A percentile compares a stretch with the other conserved stretches of the same genome.
These are phyloP conservation scores for Epicauta chinensis DNA, from an alignment of 1,140 invertebrate species.

Conservation along the genomic window DNA sequence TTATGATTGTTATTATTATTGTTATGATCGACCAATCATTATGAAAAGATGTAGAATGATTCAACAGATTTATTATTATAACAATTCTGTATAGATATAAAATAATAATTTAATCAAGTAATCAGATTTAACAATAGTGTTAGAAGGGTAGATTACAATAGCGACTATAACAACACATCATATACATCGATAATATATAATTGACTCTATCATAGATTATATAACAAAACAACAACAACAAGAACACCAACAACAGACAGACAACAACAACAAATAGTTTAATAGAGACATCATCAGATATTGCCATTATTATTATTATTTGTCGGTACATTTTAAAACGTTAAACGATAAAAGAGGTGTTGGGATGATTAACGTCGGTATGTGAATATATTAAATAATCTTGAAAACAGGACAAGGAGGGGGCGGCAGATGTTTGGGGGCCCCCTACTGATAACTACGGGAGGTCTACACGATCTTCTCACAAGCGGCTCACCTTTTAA, in stretches of 20 bases:
- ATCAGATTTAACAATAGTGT: conserved; percentile 7
- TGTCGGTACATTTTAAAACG: conserved; percentile 14
- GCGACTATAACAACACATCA: conserved; percentile 14
- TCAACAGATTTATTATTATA: too few species aligned
- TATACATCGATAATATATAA: too few species aligned
- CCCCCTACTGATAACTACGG: conserved; percentile 27
- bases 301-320: neutral
- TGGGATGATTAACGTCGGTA: conserved; percentile 39
- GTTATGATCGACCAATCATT: too few species aligned
- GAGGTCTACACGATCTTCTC: conserved; percentile 13
- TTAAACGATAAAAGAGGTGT: conserved; percentile 32
- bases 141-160: conserved; percentile 2
- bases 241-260: conserved; percentile 6
- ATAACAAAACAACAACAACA: too few species aligned
- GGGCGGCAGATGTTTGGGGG: neutral
- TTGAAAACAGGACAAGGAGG: conserved; percentile 28
- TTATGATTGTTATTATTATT: too few species aligned
- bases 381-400: conserved; percentile 42
- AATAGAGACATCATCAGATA: conserved; percentile 12
- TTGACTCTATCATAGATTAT: too few species aligned
- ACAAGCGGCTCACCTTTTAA: too few species aligned
- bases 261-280: conserved; percentile 13
- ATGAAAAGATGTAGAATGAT: too few species aligned
- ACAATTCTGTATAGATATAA: neutral
- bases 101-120: conserved; percentile 17